These are phyloP conservation scores for Gobius niger DNA, from an alignment of 2,113 vertebrate genomes.

Conservation along the genomic window DNA sequence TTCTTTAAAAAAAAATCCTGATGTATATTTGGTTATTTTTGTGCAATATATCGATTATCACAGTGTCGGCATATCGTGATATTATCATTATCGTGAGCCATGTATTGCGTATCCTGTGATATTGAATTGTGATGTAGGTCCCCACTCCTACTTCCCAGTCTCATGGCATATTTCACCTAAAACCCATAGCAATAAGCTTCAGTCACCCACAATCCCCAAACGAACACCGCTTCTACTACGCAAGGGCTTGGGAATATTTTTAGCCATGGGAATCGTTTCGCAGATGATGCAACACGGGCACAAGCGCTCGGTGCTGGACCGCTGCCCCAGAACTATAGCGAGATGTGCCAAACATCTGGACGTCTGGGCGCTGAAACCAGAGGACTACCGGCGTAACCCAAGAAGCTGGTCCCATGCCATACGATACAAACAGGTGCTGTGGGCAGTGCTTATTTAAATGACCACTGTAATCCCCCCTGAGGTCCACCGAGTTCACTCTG, in stretches of 20 bases:
- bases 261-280: background rate
- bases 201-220: too few species aligned
- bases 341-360: constrained; percentile 42
- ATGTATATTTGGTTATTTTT: too few species aligned
- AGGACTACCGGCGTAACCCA: background rate
- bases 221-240: too few species aligned
- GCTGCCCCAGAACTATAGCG: constrained; percentile 1
- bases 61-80: too few species aligned
- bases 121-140: too few species aligned
- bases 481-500: background rate
- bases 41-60: too few species aligned
- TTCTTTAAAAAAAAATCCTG: too few species aligned
- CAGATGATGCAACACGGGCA: background rate
- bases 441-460: background rate
- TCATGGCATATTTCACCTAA: too few species aligned
- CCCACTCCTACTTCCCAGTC: too few species aligned
- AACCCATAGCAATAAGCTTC: too few species aligned
- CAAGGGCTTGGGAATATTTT: constrained; percentile 10
- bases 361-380: constrained; percentile 2
- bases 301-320: background rate
- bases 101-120: too few species aligned
- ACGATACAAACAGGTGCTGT: constrained; percentile 20
- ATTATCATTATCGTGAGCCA: too few species aligned
- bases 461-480: background rate
- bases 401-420: constrained; percentile 3